Evolutionary conservation across 1,140 invertebrate species (phyloP).

Genomic region (Leptonema lineaticorne): DNA sequence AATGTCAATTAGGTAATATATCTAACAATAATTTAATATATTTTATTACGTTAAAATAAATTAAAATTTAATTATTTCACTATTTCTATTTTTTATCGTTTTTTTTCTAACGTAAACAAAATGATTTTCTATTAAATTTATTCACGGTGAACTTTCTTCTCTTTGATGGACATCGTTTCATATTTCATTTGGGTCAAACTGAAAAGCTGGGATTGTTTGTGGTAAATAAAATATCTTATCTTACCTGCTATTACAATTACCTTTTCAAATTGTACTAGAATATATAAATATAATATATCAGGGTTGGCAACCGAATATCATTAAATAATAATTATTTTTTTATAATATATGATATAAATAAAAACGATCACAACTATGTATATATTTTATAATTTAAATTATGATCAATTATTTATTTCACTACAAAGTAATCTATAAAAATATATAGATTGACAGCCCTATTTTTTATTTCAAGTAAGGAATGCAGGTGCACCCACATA

Average conservation of each 20-base stretch:
- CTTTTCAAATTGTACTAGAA: conserved; percentile 12
- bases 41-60: too few species aligned
- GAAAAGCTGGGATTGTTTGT: conserved; percentile 15
- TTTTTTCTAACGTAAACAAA: too few species aligned
- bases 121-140: too few species aligned
- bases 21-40: too few species aligned
- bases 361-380: not conserved
- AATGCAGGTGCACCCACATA: conserved; percentile 29
- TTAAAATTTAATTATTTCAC: too few species aligned
- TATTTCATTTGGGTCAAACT: conserved; percentile 8
- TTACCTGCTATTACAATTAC: conserved; percentile 21
- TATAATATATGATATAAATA: not conserved
- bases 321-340: conserved; percentile 6
- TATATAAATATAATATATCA: not conserved
- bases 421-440: not conserved
- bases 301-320: not conserved
- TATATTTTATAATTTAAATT: not conserved
- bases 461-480: not conserved
- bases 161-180: too few species aligned
- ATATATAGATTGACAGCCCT: conserved; percentile 15
- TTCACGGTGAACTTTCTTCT: too few species aligned
- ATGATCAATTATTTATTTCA: not conserved
- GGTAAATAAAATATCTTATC: conserved; percentile 12
- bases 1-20: too few species aligned
- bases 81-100: too few species aligned